These are phyloP conservation scores for Lithobates sylvaticus DNA, from an alignment of 2,797 vertebrate species.

Conservation along the genomic window DNA sequence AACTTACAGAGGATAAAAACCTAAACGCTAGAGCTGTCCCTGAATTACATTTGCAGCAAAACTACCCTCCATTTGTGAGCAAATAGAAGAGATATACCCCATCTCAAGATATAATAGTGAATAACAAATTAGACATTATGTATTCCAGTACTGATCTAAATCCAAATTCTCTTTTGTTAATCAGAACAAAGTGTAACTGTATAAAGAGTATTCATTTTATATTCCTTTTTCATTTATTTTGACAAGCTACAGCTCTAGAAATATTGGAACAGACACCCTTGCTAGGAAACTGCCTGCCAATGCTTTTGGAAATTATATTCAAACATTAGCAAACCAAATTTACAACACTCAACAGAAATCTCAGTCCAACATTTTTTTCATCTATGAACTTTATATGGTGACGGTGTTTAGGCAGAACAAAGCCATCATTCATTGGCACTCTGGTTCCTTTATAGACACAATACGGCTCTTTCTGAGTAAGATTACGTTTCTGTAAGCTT, in stretches of 20 bases:
- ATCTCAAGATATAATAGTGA: not conserved
- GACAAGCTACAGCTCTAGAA: slow-evolving; percentile 11
- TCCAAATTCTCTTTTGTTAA: not conserved
- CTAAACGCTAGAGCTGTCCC: not conserved
- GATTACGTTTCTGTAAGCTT: slow-evolving; percentile 2
- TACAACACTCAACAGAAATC: slow-evolving; percentile 30
- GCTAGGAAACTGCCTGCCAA: slow-evolving; percentile 17
- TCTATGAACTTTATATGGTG: slow-evolving; percentile 20
- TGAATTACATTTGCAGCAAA: not conserved
- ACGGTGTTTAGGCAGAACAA: slow-evolving; percentile 15
- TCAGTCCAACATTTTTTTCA: slow-evolving; percentile 33
- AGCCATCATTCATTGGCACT: slow-evolving; percentile 22
- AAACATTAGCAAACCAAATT: slow-evolving; percentile 50
- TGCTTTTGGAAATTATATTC: slow-evolving; percentile 34
- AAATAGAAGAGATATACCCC: not conserved
- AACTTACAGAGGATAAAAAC: not conserved
- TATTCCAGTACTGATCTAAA: not conserved
- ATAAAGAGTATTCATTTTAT: not conserved
- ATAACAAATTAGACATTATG: not conserved
- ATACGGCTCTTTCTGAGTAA: slow-evolving; percentile 6
- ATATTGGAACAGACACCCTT: slow-evolving; percentile 21
- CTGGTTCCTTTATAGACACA: not conserved
- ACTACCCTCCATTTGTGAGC: not conserved
- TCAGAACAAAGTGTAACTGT: slow-evolving; percentile 14
- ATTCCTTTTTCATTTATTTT: not conserved